Conservation (phyloP, 2,113 vertebrate genomes). For the Oreocharis arfaki region DNA sequence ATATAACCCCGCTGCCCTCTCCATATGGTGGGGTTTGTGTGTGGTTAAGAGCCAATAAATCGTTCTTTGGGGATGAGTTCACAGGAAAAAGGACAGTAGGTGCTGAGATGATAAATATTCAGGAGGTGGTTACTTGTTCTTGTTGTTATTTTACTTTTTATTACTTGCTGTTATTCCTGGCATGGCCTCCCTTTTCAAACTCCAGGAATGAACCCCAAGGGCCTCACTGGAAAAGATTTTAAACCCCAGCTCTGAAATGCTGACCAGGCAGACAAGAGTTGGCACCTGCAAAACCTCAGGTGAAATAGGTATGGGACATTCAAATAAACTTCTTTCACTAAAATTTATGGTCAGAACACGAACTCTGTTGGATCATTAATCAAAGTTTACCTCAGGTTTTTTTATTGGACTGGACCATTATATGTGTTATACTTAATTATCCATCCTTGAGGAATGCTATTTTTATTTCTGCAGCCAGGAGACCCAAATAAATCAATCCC, state of each 20-base stretch:
- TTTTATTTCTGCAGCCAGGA: neutral
- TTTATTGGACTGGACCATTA: neutral
- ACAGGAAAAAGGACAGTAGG: neutral
- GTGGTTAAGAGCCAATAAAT: neutral
- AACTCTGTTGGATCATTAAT: neutral
- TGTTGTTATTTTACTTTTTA: neutral
- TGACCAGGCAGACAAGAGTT: neutral
- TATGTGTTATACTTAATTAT: neutral
- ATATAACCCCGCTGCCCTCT: neutral
- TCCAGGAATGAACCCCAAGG: neutral
- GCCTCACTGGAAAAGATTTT: neutral
- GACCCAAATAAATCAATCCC: neutral
- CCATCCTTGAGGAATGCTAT: neutral
- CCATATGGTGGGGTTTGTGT: slow-evolving; percentile 1
- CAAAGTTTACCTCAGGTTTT: neutral
- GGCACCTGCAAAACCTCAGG: neutral
- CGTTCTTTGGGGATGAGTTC: neutral
- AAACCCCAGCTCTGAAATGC: neutral
- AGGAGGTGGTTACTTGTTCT: neutral
- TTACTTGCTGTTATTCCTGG: neutral
- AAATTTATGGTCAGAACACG: neutral
- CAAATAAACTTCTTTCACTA: neutral
- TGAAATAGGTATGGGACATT: neutral
- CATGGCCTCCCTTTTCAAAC: neutral
- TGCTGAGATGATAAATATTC: neutral